Evolutionary conservation across 2,797 vertebrate genomes (phyloP).

Genomic region (Salarias fasciatus): DNA sequence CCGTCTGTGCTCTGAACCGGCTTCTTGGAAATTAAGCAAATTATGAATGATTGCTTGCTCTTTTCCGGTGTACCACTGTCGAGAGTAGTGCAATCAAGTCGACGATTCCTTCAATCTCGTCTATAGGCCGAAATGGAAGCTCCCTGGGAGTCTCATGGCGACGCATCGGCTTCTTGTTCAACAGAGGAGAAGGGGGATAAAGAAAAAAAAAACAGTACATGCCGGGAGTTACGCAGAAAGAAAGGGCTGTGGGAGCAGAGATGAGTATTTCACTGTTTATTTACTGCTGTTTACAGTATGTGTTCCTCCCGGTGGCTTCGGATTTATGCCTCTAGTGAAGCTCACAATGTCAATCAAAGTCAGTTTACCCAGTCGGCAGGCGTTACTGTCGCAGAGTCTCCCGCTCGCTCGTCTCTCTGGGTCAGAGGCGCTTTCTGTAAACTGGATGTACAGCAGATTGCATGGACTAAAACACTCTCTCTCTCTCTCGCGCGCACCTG

Average conservation of each 20-base stretch:
- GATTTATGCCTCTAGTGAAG: conserved; percentile 61
- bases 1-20: conserved; percentile 33
- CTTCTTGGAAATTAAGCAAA: conserved; percentile 70
- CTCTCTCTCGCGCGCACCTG: no score
- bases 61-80: conserved; percentile 50
- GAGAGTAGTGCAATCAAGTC: conserved; percentile 64
- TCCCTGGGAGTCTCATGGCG: conserved; percentile 36
- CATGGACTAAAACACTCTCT: neutral
- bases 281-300: conserved; percentile 67
- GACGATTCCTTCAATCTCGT: conserved; percentile 52
- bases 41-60: conserved; percentile 68
- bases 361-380: conserved; percentile 40
- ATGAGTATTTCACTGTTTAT: conserved; percentile 65
- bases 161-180: conserved; percentile 25
- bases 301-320: conserved; percentile 58
- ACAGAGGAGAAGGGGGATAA: conserved; percentile 21
- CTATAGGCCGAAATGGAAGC: conserved; percentile 15
- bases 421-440: conserved; percentile 21
- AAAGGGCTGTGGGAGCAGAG: conserved; percentile 29
- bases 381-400: conserved; percentile 29
- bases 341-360: conserved; percentile 70
- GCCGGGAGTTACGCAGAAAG: conserved; percentile 44
- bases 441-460: conserved; percentile 19
- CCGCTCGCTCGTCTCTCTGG: neutral
- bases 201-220: conserved; percentile 40